Conservation (phyloP, 92 coral and sea anemone genomes). For the Palythoa grandiflora region DNA sequence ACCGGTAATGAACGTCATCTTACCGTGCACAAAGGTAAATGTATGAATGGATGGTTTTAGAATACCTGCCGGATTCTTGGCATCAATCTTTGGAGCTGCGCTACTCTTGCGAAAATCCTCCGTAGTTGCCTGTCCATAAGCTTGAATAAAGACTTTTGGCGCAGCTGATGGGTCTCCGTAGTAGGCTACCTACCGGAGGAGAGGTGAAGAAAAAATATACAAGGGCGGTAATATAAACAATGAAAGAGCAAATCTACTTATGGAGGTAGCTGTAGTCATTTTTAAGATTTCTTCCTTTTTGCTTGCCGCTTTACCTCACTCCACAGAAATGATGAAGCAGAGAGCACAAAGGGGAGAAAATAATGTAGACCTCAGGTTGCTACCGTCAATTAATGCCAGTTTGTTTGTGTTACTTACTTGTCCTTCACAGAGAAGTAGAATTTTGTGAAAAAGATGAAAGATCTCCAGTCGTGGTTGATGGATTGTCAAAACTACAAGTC, state of each 20-base stretch:
- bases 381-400: too few relatives aligned
- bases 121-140: conserved; percentile 64
- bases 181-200: conserved; percentile 59
- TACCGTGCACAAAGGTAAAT: too few relatives aligned
- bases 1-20: too few relatives aligned
- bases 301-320: too few relatives aligned
- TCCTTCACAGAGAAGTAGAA: conserved; percentile 72
- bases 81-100: conserved; percentile 70
- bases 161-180: conserved; percentile 75
- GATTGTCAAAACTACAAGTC: conserved; percentile 70
- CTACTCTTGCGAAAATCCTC: conserved; percentile 61
- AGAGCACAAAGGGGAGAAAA: too few relatives aligned
- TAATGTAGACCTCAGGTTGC: too few relatives aligned
- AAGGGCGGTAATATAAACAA: too few relatives aligned
- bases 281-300: too few relatives aligned
- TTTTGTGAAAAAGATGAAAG: conserved; percentile 74
- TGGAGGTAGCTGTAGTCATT: too few relatives aligned
- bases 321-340: too few relatives aligned
- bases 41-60: neutral
- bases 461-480: conserved; percentile 80
- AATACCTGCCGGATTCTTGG: conserved; percentile 75
- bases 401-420: conserved; percentile 47
- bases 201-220: too few relatives aligned
- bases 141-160: conserved; percentile 69
- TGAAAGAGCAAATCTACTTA: too few relatives aligned